phyloP scores from a whole-genome alignment of 2,797 vertebrate genomes.

The Channallabes apus region DNA sequence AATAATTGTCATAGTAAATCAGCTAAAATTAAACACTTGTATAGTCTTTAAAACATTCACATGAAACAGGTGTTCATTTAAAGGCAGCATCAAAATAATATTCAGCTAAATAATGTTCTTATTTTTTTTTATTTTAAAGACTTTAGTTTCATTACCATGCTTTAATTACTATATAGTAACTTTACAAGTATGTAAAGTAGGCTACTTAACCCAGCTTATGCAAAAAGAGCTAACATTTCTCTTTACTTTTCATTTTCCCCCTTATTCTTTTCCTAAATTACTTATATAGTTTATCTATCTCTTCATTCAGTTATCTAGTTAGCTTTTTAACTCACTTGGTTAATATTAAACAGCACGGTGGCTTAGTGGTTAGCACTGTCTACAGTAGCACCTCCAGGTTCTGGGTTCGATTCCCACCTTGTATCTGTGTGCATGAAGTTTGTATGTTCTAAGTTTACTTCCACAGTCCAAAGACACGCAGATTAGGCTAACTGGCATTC shows the following conservation, averaged over 20 bases:
- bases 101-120: too few species aligned
- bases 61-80: neutral
- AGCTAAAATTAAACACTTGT: neutral
- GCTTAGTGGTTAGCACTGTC: too few species aligned
- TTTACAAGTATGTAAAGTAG: neutral
- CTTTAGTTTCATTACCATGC: neutral
- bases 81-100: neutral
- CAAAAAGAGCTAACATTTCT: neutral
- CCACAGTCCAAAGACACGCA: too few species aligned
- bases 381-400: too few species aligned
- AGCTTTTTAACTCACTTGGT: neutral
- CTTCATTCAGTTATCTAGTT: neutral
- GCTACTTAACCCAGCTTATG: neutral
- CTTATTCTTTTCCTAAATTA: neutral
- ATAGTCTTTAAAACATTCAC: neutral
- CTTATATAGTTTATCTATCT: neutral
- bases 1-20: neutral
- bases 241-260: neutral
- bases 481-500: too few species aligned
- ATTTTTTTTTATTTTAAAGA: too few species aligned
- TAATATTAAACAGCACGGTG: neutral
- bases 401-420: too few species aligned
- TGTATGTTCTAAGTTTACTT: too few species aligned
- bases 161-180: neutral
- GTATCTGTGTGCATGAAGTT: too few species aligned